phyloP scores from a whole-genome alignment of 2,113 vertebrate species.

The Diadophis punctatus region DNA sequence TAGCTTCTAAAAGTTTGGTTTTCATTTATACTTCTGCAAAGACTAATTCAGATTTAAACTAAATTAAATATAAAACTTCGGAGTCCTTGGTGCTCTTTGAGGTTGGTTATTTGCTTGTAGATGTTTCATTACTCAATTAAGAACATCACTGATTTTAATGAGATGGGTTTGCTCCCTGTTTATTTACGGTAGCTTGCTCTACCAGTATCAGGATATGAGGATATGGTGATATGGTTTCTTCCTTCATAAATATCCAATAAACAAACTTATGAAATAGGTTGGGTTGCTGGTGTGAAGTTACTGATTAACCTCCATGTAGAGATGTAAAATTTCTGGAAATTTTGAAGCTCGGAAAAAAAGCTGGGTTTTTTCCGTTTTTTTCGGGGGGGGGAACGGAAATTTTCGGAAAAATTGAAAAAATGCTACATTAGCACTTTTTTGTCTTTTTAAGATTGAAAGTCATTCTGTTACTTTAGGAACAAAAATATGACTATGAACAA shows the following conservation, averaged over 20 bases:
- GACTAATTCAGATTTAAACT: neutral
- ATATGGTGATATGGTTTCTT: neutral
- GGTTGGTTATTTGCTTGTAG: neutral
- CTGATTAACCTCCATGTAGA: neutral
- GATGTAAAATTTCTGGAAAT: too few species aligned
- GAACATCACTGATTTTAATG: neutral
- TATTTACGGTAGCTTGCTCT: neutral
- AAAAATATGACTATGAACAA: too few species aligned
- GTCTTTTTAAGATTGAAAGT: too few species aligned
- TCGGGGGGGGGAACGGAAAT: too few species aligned
- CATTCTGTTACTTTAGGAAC: too few species aligned
- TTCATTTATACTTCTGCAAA: neutral
- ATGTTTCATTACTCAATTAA: neutral
- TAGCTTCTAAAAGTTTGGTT: neutral
- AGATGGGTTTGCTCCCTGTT: neutral
- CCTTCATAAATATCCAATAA: neutral
- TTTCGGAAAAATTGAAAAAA: too few species aligned
- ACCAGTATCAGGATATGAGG: neutral
- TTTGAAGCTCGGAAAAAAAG: too few species aligned
- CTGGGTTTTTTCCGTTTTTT: too few species aligned
- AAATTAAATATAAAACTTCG: neutral
- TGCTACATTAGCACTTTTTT: too few species aligned
- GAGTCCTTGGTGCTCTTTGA: neutral
- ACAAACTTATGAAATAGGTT: neutral
- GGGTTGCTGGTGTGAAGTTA: neutral